These are phyloP conservation scores for Strongylocentrotus purpuratus DNA, from an alignment of 35 echinoderm and acorn worm genomes.

Conservation along the genomic window DNA sequence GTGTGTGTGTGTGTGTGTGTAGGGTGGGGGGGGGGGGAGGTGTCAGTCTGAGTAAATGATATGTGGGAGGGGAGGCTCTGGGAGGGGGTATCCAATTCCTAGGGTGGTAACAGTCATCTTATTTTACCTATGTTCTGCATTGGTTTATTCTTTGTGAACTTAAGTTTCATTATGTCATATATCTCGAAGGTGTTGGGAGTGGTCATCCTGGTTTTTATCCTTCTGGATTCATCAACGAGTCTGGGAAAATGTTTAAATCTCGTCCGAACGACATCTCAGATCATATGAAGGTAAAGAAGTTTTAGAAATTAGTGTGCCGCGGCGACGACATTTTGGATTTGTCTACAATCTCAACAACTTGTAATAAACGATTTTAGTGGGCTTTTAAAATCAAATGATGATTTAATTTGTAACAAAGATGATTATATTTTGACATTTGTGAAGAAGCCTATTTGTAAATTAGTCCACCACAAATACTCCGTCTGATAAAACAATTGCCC, in stretches of 20 bases:
- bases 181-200: slow-evolving; percentile 11
- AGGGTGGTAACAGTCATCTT: no score
- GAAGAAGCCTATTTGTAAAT: no score
- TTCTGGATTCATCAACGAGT: slow-evolving; percentile 24
- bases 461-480: neutral
- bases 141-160: no score
- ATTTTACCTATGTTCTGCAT: no score
- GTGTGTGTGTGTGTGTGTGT: no score
- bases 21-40: no score
- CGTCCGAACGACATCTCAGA: slow-evolving; percentile 24
- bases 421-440: neutral
- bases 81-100: no score
- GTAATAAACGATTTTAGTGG: neutral
- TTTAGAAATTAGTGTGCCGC: neutral
- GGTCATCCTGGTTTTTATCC: slow-evolving; percentile 52
- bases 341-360: neutral
- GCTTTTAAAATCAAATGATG: neutral
- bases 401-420: neutral
- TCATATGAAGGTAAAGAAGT: slow-evolving; percentile 38
- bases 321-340: no score
- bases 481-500: no score
- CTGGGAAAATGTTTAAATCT: neutral
- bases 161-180: no score
- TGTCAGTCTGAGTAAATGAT: no score
- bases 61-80: no score